Base-by-base conservation (phyloP, 1,140 invertebrate genomes). In the Tachypleus tridentatus region DNA sequence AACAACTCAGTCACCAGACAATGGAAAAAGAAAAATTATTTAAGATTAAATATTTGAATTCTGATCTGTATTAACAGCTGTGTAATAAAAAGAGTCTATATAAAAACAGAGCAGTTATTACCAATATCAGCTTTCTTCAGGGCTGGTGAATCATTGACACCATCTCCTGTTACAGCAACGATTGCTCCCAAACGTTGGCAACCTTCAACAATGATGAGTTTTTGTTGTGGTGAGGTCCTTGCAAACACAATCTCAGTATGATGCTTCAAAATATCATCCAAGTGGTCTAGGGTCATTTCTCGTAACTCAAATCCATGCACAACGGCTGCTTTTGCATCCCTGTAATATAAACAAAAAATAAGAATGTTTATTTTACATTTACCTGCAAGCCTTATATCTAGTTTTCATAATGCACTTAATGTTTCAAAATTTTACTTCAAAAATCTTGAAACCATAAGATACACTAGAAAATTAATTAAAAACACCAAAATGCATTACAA, bases 241-340 rank as follows among this genome's bases (percentile, higher is more conserved):
- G 89, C 89, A 73, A 91, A 91, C 0, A 91, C 88, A 57, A 92
- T 91, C 76, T 91, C 88, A 58, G 83, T 80, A 73, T 88, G 83
- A 65, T 79, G 68, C 51, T 69, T 67, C 29, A 91, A 77, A n/a
- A 86, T 71, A 50, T 82, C 70, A 73, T 88, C 84, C 50, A 88
- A 68, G 65, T 86, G 79, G 4, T 78, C 74, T 3, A 72, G 64
- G 0, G 76, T 71, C 83, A 89, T 85, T 64, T 82, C 84, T 57
- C 85, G 79, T n/a, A 92, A 74, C 65, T 86, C 83, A 0, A 80
- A 76, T 6, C 89, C 89, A 64, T 88, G 87, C 3, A 91, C 80
- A 0, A 91, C 84, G 60, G 84, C 84, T 3, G 88, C 84, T 65
- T 82, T 79, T 0, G 76, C 73, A 60, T 82, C 79, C 47, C 79